Evolutionary conservation across 2,113 vertebrate species (phyloP), one percentile per base, ranked within the genome.

Genomic region (Argyrosomus japonicus): DNA sequence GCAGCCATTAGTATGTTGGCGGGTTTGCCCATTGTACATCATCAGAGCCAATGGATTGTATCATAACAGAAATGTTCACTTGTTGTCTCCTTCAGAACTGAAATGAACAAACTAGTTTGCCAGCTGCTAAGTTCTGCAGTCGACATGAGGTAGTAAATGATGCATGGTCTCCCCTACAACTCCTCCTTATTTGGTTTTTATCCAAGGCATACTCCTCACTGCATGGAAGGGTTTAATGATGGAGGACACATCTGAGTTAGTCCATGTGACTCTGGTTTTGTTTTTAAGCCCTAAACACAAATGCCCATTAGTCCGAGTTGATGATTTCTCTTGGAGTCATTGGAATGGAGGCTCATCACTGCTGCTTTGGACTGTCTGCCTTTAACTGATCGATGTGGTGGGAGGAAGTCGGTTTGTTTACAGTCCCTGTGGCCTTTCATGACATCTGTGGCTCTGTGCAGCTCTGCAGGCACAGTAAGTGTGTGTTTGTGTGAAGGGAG

Each of bases 351-450:
- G 47, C 48, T 77, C 29, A 53, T 69, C 29, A 18, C 4, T 2
- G 77, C 5, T 8, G 47, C 27, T 57, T 54, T 45, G 32, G 54
- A 65, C 56, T 36, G 64, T 67, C 50, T 57, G 40, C 40, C 23
- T 70, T 18, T 43, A 5, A 58, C 63, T 62, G 77, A 75, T 83
- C 10, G 48, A 79, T 75, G 51, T 32, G 47, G 6, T 45, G 27
- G 15, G 60, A 79, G 45, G 70, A 67, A 68, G 64, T 61, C 60
- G 36, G 51, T 72, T 76, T 6, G 51, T 89, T 85, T 83, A 45
- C 60, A 53, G 72, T 51, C 65, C 75, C 58, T 0, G 63, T 84
- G 91, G 85, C 79, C 75, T 82, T 50, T 83, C 12, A 15, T 58
- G 75, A 79, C 77, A 89, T 86, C 68, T 79, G 77, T 73, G 68